Percentiles rank a stretch among this genome's conserved stretches.
Evolutionary conservation across 2,888 invertebrate genomes (phyloP).

Genomic region (Taphrorychus bicolor): DNA sequence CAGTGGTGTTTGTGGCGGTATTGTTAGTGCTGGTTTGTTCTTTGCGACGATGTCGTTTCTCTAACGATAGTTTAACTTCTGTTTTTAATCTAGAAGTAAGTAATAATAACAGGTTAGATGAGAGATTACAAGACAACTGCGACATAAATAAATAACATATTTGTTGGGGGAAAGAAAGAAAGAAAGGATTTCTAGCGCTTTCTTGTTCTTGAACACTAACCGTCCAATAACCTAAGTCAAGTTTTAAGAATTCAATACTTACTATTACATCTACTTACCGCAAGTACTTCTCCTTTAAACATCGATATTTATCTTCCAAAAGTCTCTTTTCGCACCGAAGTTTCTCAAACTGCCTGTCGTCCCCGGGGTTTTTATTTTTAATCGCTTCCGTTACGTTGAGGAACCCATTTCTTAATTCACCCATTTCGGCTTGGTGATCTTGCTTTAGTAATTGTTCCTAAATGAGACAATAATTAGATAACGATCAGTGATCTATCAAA

Average conservation of each 20-base stretch:
- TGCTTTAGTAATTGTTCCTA: constrained; percentile 72
- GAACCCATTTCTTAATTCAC: constrained; percentile 69
- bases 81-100: constrained; percentile 81
- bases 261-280: constrained; percentile 16
- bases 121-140: too few relatives aligned
- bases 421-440: constrained; percentile 71
- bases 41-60: constrained; percentile 73
- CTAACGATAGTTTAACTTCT: constrained; percentile 79
- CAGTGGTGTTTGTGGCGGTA: constrained; percentile 66
- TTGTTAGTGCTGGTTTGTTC: constrained; percentile 65
- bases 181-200: not conserved
- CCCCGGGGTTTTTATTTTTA: constrained; percentile 47
- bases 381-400: constrained; percentile 61
- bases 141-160: too few relatives aligned
- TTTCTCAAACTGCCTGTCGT: constrained; percentile 65
- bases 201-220: not conserved
- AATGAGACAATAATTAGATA: not conserved
- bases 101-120: too few relatives aligned
- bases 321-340: constrained; percentile 74
- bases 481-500: not conserved
- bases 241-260: too few relatives aligned
- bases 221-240: too few relatives aligned
- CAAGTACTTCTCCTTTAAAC: constrained; percentile 40
- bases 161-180: too few relatives aligned
- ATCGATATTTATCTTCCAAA: constrained; percentile 77